Evolutionary conservation across 2,113 vertebrate species (phyloP).

Genomic region (Uropsilus gracilis): DNA sequence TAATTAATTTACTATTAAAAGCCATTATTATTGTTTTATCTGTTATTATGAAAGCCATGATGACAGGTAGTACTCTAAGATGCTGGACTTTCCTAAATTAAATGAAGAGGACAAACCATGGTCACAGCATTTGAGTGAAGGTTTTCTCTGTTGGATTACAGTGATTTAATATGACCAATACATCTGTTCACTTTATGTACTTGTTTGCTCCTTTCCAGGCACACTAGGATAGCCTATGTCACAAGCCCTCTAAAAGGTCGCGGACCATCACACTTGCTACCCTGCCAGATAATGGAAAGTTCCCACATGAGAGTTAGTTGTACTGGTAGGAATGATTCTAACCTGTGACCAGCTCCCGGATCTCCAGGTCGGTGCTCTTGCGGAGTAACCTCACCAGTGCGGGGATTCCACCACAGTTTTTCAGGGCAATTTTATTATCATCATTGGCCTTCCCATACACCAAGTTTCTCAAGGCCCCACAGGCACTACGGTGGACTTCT

Average conservation of each 20-base stretch:
- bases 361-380: conserved; percentile 97
- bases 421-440: conserved; percentile 98
- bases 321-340: conserved; percentile 36
- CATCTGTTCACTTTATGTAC: background rate
- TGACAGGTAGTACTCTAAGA: background rate
- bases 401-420: conserved; percentile 98
- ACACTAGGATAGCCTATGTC: background rate
- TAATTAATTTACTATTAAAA: too few relatives aligned
- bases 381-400: conserved; percentile 96
- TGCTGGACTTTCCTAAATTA: background rate
- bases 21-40: background rate
- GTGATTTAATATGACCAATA: background rate
- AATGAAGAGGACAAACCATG: background rate
- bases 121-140: background rate
- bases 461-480: conserved; percentile 96
- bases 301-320: too few relatives aligned
- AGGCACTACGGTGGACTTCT: conserved; percentile 98
- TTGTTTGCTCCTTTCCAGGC: background rate
- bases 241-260: background rate
- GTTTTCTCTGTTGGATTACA: background rate
- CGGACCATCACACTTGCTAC: accelerated
- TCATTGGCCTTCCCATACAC: conserved; percentile 99
- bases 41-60: background rate
- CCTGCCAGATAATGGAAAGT: accelerated
- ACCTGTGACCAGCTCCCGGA: conserved; percentile 99